These are phyloP conservation scores for Drosophila aff. DNA, from an alignment of 1,140 invertebrate genomes.

Conservation along the genomic window DNA sequence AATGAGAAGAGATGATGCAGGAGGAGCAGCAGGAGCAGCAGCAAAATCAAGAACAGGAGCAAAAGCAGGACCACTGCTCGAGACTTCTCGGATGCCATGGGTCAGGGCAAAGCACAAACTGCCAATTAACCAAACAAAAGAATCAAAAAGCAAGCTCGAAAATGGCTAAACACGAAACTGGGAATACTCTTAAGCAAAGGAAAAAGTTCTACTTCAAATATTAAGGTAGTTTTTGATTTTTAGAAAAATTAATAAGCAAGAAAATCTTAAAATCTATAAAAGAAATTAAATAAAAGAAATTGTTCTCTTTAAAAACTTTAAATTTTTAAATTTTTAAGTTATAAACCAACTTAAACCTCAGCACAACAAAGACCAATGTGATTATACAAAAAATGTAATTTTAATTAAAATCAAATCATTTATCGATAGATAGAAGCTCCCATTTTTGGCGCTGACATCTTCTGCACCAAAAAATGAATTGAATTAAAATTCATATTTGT, in stretches of 20 bases:
- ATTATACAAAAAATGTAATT: no score
- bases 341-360: no score
- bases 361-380: no score
- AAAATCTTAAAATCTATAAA: neutral
- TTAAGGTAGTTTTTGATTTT: neutral
- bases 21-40: neutral
- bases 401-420: no score
- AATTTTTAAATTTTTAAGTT: no score
- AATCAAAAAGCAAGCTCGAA: neutral
- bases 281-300: no score
- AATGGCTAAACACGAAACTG: neutral
- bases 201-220: neutral
- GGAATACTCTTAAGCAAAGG: conserved; percentile 2
- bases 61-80: neutral
- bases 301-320: no score
- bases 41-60: neutral
- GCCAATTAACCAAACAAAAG: conserved; percentile 77
- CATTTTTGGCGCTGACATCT: no score
- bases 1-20: neutral
- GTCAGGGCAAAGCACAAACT: conserved; percentile 52
- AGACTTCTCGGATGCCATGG: conserved; percentile 23
- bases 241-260: neutral
- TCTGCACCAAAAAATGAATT: no score
- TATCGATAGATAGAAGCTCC: no score
- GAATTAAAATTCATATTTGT: neutral